Evolutionary conservation across 2,888 invertebrate species (phyloP).

Genomic region (Sinohyriopsis cumingii): DNA sequence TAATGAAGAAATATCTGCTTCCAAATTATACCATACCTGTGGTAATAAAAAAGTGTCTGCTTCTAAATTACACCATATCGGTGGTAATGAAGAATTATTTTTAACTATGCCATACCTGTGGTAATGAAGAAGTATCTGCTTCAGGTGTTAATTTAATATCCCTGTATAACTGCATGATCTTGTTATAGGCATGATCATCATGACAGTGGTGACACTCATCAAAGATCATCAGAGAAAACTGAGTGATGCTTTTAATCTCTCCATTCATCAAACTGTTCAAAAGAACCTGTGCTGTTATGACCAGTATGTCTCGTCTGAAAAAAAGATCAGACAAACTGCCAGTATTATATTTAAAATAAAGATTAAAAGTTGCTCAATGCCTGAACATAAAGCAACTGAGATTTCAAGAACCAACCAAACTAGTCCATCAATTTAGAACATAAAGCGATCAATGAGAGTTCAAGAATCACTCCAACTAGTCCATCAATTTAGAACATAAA

Average conservation of each 20-base stretch:
- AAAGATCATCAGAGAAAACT: conserved; percentile 52
- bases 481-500: too few relatives aligned
- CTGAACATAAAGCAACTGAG: too few relatives aligned
- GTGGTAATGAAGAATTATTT: too few relatives aligned
- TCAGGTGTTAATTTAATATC: conserved; percentile 31
- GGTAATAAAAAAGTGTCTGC: too few relatives aligned
- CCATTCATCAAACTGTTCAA: conserved; percentile 43
- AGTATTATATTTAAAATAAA: too few relatives aligned
- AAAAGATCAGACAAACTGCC: background rate
- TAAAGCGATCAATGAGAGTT: too few relatives aligned
- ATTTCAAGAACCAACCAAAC: too few relatives aligned
- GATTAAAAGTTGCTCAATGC: too few relatives aligned
- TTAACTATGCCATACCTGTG: conserved; percentile 35
- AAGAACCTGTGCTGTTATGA: conserved; percentile 69
- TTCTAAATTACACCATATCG: too few relatives aligned
- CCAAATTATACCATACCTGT: too few relatives aligned
- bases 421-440: too few relatives aligned
- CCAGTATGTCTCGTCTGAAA: conserved; percentile 47
- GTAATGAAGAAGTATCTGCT: conserved; percentile 8
- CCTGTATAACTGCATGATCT: conserved; percentile 55
- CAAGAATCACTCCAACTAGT: too few relatives aligned
- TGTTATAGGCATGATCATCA: conserved; percentile 56
- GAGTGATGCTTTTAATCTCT: conserved; percentile 15
- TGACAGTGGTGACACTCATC: conserved; percentile 61
- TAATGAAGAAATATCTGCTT: background rate